Conservation (phyloP, 2,888 invertebrate genomes). For the Helicoverpa assulta region DNA sequence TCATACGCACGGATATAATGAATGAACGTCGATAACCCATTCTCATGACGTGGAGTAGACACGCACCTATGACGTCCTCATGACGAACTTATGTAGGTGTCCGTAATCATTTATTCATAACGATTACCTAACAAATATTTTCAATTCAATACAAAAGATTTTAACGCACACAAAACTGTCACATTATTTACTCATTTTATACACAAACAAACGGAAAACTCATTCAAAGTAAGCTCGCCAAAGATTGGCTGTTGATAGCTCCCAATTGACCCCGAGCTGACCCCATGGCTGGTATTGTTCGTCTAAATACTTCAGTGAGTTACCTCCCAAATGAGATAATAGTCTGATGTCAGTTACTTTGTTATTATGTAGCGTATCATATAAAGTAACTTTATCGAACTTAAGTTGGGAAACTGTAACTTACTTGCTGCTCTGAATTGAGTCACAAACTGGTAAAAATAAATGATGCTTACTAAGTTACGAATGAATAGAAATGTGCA, state of each 20-base stretch:
- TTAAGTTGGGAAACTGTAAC: not conserved
- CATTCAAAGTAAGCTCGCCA: constrained; percentile 26
- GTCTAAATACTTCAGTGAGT: constrained; percentile 45
- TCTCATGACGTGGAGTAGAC: constrained; percentile 19
- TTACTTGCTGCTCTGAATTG: not conserved
- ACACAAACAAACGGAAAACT: constrained; percentile 12
- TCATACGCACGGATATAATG: constrained; percentile 10
- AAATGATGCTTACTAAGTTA: constrained; percentile 10
- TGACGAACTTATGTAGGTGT: not conserved
- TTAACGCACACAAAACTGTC: constrained; percentile 1
- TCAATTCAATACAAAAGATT: not conserved
- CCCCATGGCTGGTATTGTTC: constrained; percentile 39
- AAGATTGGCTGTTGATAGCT: constrained; percentile 55
- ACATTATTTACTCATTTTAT: constrained; percentile 9
- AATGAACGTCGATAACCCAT: constrained; percentile 31
- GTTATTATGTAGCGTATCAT: constrained; percentile 12
- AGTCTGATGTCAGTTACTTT: constrained; percentile 24
- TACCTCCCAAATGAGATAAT: constrained; percentile 48
- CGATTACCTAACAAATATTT: not conserved
- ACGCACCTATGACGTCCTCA: constrained; percentile 23
- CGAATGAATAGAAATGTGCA: not conserved
- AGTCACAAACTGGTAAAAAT: not conserved
- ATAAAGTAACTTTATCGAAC: not conserved
- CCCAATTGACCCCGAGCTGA: constrained; percentile 54
- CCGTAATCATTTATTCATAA: not conserved